phyloP scores from a whole-genome alignment of 2,797 vertebrate genomes.

The Clarias pachynema region DNA sequence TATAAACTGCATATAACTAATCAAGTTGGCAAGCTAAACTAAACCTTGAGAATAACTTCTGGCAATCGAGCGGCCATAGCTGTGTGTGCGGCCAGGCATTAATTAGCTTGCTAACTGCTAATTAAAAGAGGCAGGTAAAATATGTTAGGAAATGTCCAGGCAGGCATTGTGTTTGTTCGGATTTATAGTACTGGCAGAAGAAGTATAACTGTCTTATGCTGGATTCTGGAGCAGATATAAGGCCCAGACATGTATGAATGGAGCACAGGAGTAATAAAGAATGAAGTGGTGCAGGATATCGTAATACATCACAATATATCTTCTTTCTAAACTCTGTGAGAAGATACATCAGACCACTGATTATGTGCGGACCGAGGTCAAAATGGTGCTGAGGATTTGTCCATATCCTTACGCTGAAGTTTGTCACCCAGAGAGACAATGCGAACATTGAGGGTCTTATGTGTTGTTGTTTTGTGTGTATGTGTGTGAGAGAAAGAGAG shows the following conservation, averaged over 20 bases:
- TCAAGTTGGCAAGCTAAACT: not conserved
- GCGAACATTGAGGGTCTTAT: slow-evolving; percentile 38
- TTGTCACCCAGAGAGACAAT: slow-evolving; percentile 57
- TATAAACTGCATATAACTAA: not conserved
- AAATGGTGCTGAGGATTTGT: not conserved
- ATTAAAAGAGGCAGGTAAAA: not conserved
- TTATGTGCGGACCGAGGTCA: not conserved
- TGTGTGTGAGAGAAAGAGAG: slow-evolving; percentile 38
- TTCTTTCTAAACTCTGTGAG: not conserved
- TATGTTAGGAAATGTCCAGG: not conserved
- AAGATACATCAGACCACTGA: not conserved
- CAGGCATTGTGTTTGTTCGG: not conserved
- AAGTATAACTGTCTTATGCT: not conserved
- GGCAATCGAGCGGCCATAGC: not conserved
- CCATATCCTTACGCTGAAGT: slow-evolving; percentile 5
- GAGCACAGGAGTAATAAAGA: not conserved
- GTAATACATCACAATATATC: not conserved
- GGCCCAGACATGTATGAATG: not conserved
- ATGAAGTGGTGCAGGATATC: not conserved
- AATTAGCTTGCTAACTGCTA: not conserved
- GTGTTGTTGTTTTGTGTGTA: slow-evolving; percentile 14
- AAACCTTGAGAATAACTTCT: not conserved
- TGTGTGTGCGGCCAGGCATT: no score
- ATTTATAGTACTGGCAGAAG: not conserved
- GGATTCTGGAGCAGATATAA: not conserved